phyloP scores from a whole-genome alignment of 2,797 vertebrate genomes.

The Eulemur mongoz region DNA sequence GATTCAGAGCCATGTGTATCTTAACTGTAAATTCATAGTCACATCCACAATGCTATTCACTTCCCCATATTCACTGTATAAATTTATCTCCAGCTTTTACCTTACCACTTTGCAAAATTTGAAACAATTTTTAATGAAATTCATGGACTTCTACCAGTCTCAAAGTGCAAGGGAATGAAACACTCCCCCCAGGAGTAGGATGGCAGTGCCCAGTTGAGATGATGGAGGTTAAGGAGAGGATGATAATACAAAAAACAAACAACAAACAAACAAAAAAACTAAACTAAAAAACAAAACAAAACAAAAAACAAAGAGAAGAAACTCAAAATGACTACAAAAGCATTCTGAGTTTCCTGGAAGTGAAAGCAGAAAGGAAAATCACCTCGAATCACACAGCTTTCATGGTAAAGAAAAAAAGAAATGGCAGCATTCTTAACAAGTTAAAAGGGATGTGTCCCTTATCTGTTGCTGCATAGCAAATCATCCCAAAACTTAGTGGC shows the following conservation, averaged over 20 bases:
- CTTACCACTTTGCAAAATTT: not conserved
- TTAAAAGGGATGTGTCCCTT: not conserved
- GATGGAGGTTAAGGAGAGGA: not conserved
- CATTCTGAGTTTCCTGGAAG: not conserved
- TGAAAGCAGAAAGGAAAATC: not conserved
- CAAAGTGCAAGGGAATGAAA: not conserved
- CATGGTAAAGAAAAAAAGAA: not conserved
- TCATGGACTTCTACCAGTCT: not conserved
- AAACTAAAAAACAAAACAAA: not conserved
- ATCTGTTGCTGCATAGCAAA: not conserved
- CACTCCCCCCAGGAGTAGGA: not conserved
- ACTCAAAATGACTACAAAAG: not conserved
- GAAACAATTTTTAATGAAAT: not conserved
- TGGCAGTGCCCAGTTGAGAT: not conserved
- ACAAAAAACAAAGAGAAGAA: not conserved
- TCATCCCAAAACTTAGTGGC: not conserved
- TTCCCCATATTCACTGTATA: not conserved
- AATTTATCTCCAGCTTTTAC: not conserved
- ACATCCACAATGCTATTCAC: not conserved
- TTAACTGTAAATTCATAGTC: not conserved
- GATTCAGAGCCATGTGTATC: not conserved
- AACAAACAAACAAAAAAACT: not conserved
- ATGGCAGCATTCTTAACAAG: not conserved
- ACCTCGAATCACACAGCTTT: not conserved
- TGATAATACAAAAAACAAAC: not conserved